A percentile compares a stretch with the other conserved stretches of the same genome.
phyloP scores from a whole-genome alignment of 2,797 vertebrate species.

The Uromys caudimaculatus region DNA sequence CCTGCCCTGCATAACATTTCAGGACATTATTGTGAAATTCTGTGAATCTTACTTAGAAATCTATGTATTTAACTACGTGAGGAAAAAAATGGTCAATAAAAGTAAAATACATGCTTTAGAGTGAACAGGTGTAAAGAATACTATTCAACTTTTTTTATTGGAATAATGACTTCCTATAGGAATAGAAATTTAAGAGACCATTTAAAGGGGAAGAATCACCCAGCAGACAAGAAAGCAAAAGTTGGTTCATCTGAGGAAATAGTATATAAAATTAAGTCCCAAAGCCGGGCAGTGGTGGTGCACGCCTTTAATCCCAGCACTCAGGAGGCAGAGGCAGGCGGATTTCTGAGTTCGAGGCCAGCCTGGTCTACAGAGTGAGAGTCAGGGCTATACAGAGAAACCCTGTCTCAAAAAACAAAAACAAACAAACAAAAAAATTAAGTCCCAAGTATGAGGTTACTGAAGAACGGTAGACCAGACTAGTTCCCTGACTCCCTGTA shows the following conservation, averaged over 20 bases:
- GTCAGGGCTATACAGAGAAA: too few species aligned
- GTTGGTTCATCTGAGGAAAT: neutral
- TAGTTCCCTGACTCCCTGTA: neutral
- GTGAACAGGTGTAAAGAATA: neutral
- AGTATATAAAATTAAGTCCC: slow-evolving; percentile 12
- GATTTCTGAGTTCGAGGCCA: too few species aligned
- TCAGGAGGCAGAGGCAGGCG: too few species aligned
- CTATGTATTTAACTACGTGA: neutral
- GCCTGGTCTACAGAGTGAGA: too few species aligned
- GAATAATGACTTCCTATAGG: neutral
- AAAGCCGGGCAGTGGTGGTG: neutral
- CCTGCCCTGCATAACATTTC: neutral
- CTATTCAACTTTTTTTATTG: neutral
- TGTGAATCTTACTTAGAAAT: slow-evolving; percentile 47
- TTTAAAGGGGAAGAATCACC: slow-evolving; percentile 13
- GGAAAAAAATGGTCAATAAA: slow-evolving; percentile 3
- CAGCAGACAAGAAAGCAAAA: neutral
- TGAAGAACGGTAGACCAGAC: neutral
- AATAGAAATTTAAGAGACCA: neutral
- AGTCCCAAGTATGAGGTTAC: slow-evolving; percentile 2
- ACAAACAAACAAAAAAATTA: neutral
- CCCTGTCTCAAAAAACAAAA: too few species aligned
- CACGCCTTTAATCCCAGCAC: too few species aligned
- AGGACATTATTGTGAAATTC: slow-evolving; percentile 24
- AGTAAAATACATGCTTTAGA: slow-evolving; percentile 26